Evolutionary conservation across 2,113 vertebrate species (phyloP).

Genomic region (Pterocles burchelli): DNA sequence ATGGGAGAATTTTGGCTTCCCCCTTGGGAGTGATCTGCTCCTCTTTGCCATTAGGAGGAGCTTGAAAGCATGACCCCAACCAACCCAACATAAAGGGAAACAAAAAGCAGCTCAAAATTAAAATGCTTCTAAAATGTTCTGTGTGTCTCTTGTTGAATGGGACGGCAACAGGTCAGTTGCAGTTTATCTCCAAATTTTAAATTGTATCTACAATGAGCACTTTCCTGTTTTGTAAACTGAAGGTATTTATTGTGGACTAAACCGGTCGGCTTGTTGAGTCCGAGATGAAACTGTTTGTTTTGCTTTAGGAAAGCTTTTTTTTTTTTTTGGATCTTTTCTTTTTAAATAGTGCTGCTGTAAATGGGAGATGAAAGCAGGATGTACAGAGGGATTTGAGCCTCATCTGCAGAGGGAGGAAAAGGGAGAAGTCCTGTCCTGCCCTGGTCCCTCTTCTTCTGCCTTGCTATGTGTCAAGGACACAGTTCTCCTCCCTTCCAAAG

Average conservation of each 20-base stretch:
- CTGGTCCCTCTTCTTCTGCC: background rate
- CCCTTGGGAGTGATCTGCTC: background rate
- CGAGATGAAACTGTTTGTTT: background rate
- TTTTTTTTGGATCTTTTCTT: background rate
- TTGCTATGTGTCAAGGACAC: background rate
- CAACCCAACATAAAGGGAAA: background rate
- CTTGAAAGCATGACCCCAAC: background rate
- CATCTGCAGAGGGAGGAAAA: background rate
- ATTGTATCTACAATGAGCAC: background rate
- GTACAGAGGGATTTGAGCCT: background rate
- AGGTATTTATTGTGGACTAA: background rate
- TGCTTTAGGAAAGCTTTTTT: background rate
- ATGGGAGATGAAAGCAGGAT: background rate
- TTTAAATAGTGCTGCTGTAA: background rate
- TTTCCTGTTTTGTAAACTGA: background rate
- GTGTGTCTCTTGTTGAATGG: background rate
- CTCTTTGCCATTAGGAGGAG: background rate
- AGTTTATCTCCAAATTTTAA: background rate
- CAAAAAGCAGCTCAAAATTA: background rate
- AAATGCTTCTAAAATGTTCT: background rate
- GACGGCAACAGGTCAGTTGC: background rate
- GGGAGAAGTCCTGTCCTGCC: background rate
- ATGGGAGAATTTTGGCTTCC: background rate
- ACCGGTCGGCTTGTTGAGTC: fast-evolving
- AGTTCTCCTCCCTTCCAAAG: background rate